These are phyloP conservation scores for Nibea coibor DNA, from an alignment of 2,113 vertebrate species.

Conservation along the genomic window DNA sequence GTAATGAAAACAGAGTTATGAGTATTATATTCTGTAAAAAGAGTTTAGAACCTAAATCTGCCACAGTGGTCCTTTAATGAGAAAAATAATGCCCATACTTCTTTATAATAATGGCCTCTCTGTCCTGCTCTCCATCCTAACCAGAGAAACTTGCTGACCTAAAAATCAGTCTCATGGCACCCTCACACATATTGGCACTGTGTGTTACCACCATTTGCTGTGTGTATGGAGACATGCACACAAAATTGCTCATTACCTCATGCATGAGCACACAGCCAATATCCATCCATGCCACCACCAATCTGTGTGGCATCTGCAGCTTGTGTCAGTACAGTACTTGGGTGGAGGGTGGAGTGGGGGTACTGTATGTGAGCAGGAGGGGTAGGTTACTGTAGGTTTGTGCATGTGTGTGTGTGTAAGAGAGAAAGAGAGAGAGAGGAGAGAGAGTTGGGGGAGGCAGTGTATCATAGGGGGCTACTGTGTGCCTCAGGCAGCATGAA, in stretches of 20 bases:
- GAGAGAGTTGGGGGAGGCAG: background rate
- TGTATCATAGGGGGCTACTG: conserved; percentile 51
- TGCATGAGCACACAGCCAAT: conserved; percentile 31
- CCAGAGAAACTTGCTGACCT: conserved; percentile 41
- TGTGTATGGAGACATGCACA: background rate
- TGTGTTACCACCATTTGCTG: conserved; percentile 16
- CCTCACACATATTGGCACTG: conserved; percentile 21
- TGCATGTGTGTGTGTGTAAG: conserved; percentile 5
- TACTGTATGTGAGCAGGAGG: conserved; percentile 6
- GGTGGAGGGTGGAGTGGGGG: background rate
- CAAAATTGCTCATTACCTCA: background rate
- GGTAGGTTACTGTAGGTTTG: background rate
- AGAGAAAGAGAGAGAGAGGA: background rate
- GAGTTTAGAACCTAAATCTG: no score
- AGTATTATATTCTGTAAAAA: no score
- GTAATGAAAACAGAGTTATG: no score
- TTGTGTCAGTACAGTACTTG: background rate
- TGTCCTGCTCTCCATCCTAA: background rate
- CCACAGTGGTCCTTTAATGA: no score
- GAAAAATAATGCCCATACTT: background rate
- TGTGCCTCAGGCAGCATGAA: conserved; percentile 73
- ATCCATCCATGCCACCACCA: conserved; percentile 13
- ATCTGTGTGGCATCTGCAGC: conserved; percentile 18
- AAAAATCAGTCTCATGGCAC: conserved; percentile 14
- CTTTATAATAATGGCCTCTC: background rate